Evolutionary conservation across 2,797 vertebrate species (phyloP).

Genomic region (Rachycentron canadum): DNA sequence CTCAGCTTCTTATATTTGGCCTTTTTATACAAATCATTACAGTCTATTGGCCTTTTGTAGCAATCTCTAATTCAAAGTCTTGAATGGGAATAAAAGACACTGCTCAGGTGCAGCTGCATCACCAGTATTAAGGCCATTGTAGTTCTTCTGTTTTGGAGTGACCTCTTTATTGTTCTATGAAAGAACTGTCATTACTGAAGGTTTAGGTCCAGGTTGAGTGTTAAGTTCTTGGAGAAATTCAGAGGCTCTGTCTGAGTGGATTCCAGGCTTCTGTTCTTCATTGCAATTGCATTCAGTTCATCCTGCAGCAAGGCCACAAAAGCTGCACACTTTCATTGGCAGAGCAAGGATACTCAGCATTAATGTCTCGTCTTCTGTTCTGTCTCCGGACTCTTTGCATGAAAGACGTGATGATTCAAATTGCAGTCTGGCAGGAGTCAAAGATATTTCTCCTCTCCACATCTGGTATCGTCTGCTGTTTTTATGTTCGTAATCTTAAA

Average conservation of each 20-base stretch:
- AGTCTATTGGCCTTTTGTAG: constrained; percentile 46
- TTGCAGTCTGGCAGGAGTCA: constrained; percentile 42
- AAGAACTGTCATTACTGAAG: background rate
- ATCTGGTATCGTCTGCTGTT: constrained; percentile 55
- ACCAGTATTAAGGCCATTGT: constrained; percentile 17
- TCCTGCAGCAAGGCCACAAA: constrained; percentile 1
- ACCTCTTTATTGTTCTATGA: constrained; percentile 21
- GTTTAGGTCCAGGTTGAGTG: background rate
- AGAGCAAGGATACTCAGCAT: background rate
- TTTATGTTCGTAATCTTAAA: constrained; percentile 45
- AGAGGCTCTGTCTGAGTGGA: background rate
- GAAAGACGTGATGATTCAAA: constrained; percentile 30
- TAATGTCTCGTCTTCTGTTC: constrained; percentile 14
- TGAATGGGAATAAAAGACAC: constrained; percentile 45
- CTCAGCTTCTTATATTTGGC: constrained; percentile 54
- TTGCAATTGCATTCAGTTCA: background rate
- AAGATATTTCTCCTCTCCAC: constrained; percentile 37
- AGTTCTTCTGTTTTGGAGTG: constrained; percentile 24
- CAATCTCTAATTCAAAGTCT: constrained; percentile 33
- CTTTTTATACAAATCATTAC: constrained; percentile 69
- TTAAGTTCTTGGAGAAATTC: constrained; percentile 3
- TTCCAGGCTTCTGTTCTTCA: background rate
- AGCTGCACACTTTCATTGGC: background rate
- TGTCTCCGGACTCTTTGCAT: constrained; percentile 11
- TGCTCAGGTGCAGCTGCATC: constrained; percentile 35